Base-by-base conservation (phyloP, 2,888 invertebrate genomes). In the Amiota minor region DNA sequence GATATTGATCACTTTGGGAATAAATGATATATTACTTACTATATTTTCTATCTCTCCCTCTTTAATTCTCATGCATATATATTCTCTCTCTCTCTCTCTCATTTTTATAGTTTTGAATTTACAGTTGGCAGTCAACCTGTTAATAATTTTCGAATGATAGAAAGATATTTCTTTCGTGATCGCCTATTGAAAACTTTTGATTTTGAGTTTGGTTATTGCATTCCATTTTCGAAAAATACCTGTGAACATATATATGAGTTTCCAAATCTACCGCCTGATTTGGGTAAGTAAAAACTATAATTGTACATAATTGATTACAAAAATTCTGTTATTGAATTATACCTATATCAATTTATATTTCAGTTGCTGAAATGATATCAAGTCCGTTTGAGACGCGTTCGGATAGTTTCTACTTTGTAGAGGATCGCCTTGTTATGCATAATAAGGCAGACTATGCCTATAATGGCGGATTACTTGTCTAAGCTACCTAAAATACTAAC, bases 241-340 rank as follows among this genome's bases (percentile, higher is more conserved):
- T 98, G 98, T 90, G 99, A 99, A 91, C 99, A 99, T 90, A 99
- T 99, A 90, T 99, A 99, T 87, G 98, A 99, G 91, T 98, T 99
- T 91, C 99, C 99, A 12, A 92, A 94, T 74, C 92, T 99, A 83
- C 94, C 95, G 76, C 92, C 94, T 70, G 95, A 96, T 85, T 91
- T 97, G 86, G 94, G 98, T 98, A 92, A 93, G 93, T 90, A 45
- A 12, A 55, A 8, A 1, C n/a, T n/a, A n/a, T 56, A 35, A 35
- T 2, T 6, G 6, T 35, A 2, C 2, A 6, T 35, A 35, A 35
- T 35, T 35, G 6, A 35, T 35, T 8, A 35, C 1, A 23, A 3
- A 3, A 23, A 23, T 35, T 35, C 6, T 35, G 35, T 35, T 35
- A 35, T 35, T 35, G 6, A 35, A 35, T 35, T 35, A 8, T 35